Percentiles rank a stretch among this genome's conserved stretches.
These are phyloP conservation scores for Podargus strigoides DNA, from an alignment of 2,797 vertebrate genomes.

Conservation along the genomic window DNA sequence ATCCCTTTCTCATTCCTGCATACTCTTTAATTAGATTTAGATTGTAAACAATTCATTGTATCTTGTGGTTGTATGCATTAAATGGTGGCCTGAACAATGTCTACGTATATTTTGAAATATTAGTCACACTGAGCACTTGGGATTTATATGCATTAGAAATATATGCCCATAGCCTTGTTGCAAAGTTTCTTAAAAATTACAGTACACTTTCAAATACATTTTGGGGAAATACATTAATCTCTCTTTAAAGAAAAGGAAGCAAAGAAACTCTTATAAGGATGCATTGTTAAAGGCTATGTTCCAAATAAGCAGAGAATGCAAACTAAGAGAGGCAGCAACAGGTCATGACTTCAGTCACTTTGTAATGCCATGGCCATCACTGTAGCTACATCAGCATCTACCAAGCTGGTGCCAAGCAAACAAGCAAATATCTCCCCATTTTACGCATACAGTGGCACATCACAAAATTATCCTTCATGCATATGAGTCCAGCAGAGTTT, in stretches of 20 bases:
- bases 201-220: not conserved
- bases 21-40: constrained; percentile 87
- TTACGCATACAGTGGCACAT: not conserved
- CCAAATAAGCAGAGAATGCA: not conserved
- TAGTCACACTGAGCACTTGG: not conserved
- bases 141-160: not conserved
- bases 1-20: constrained; percentile 75
- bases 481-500: not conserved
- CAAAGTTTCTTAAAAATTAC: not conserved
- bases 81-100: constrained; percentile 49
- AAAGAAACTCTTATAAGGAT: not conserved
- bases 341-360: not conserved
- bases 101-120: constrained; percentile 66
- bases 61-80: constrained; percentile 68
- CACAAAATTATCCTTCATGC: not conserved
- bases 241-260: not conserved
- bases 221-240: not conserved
- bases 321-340: not conserved
- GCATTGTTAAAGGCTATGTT: not conserved
- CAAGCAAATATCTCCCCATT: not conserved
- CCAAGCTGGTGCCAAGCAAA: not conserved
- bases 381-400: not conserved
- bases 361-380: not conserved
- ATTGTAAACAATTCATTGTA: constrained; percentile 82
- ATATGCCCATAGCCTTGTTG: not conserved